These are phyloP conservation scores for Rousettus madagascariensis DNA, from an alignment of 2,797 vertebrate species.

Conservation along the genomic window DNA sequence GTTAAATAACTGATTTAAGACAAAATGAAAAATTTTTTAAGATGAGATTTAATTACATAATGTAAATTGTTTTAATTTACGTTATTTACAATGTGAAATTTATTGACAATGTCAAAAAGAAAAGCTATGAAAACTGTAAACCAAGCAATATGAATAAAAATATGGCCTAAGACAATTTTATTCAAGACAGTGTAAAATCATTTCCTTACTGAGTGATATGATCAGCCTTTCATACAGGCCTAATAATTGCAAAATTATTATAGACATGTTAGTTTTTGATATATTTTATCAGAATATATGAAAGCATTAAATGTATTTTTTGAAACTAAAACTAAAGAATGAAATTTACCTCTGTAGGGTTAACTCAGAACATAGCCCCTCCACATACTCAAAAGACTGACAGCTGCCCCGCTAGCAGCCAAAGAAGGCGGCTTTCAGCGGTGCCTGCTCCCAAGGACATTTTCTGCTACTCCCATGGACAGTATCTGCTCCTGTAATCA, in stretches of 20 bases:
- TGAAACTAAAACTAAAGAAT: constrained; percentile 1
- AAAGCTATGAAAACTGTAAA: constrained; percentile 26
- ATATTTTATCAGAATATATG: not conserved
- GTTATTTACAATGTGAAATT: not conserved
- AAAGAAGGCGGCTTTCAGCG: no score
- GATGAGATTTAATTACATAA: not conserved
- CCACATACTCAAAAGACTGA: no score
- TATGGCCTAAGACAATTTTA: not conserved
- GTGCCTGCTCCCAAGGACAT: no score
- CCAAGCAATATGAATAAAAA: not conserved
- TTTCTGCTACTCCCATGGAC: no score
- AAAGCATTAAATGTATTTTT: not conserved
- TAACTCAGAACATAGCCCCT: no score
- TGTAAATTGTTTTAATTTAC: not conserved
- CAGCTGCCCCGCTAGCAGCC: no score
- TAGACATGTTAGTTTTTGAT: not conserved
- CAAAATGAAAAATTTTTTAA: constrained; percentile 35
- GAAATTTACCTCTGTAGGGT: not conserved
- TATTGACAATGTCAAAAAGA: not conserved
- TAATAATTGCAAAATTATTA: not conserved
- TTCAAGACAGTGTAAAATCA: not conserved
- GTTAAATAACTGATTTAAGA: not conserved
- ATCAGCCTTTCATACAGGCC: not conserved
- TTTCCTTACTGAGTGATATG: not conserved
- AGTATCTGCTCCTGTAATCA: no score